Evolutionary conservation across 1,140 invertebrate genomes (phyloP), one percentile per base, ranked within the genome.

Genomic region (Hestina assimilis): DNA sequence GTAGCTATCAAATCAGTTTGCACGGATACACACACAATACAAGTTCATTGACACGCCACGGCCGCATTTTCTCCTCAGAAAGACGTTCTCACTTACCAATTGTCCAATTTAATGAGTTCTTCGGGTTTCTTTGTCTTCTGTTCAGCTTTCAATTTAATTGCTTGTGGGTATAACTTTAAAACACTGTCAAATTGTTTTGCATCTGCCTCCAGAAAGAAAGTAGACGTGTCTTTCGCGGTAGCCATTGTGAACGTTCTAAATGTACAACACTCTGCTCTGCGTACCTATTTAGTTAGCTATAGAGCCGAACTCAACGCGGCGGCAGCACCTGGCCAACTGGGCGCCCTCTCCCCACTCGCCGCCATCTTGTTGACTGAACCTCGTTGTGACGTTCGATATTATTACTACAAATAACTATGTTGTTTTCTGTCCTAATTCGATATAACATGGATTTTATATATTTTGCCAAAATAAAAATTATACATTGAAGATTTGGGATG

Each of bases 21-120:
- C 87, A 89, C 87, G 82, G 85, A 87, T 87, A 89, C 87, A 89
- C 87, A 88, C 86, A 88, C 87, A 89, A 89, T 89, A 87, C 86
- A 89, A 89, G 87, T 89, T 89, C 87, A 89, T 89, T 89, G 87
- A 89, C 87, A 89, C 87, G 85, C 85, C 83, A 88, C 85, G 85
- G 85, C 83, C 85, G 85, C 85, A 85, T 88, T 88, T 88, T 88
- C 85, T 88, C 85, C 79, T 79, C 73, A 69, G 70, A 83, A 83
- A 86, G 80, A 79, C 80, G 76, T 85, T 79, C 65, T 69, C 64
- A 94, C 94, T 95, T 91, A 96, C 96, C 96, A 97, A 83, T 96
- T 95, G 89, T 97, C 96, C 86, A 97, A 90, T 89, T 96, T 96
- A 87, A 97, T 94, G 66, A 97, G 92, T 90, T 97, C 96, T 86